These are phyloP conservation scores for Cygnus buccinator DNA, from an alignment of 2,113 vertebrate species.

Conservation along the genomic window DNA sequence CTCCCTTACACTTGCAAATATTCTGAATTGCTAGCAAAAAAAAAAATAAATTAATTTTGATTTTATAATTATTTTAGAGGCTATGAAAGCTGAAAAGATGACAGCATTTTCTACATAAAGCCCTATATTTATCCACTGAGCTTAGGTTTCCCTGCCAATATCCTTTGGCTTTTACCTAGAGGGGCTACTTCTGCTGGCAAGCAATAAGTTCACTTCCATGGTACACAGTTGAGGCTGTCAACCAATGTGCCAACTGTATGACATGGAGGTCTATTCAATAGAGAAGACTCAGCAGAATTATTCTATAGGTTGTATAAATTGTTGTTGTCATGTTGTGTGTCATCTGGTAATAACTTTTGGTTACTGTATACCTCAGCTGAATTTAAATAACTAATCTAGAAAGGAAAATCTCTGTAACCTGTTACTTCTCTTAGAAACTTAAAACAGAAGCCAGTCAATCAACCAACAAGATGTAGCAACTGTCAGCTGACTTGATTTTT, in stretches of 20 bases:
- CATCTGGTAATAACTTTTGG: slow-evolving; percentile 19
- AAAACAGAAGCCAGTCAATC: not conserved
- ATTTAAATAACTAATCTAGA: not conserved
- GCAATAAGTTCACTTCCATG: slow-evolving; percentile 24
- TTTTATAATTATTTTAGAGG: slow-evolving; percentile 11
- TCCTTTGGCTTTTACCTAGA: slow-evolving; percentile 57
- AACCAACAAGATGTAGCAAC: not conserved
- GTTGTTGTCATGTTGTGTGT: not conserved
- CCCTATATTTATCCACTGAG: slow-evolving; percentile 58
- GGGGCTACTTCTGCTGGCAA: slow-evolving; percentile 61
- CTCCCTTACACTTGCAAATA: not conserved
- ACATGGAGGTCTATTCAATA: slow-evolving; percentile 37
- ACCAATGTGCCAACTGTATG: slow-evolving; percentile 50
- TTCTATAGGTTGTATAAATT: slow-evolving; percentile 39
- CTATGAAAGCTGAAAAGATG: slow-evolving; percentile 37
- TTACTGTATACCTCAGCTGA: slow-evolving; percentile 11
- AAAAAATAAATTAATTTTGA: not conserved
- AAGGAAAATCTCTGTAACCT: not conserved
- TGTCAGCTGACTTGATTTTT: not conserved
- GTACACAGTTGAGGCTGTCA: slow-evolving; percentile 65
- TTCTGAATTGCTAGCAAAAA: slow-evolving; percentile 7
- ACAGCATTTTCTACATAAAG: slow-evolving; percentile 52
- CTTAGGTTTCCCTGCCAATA: slow-evolving; percentile 45
- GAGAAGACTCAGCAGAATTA: slow-evolving; percentile 58
- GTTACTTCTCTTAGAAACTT: not conserved